A percentile compares a stretch with the other conserved stretches of the same genome.
phyloP scores from a whole-genome alignment of 2,113 vertebrate species.

The Bufo bufo region DNA sequence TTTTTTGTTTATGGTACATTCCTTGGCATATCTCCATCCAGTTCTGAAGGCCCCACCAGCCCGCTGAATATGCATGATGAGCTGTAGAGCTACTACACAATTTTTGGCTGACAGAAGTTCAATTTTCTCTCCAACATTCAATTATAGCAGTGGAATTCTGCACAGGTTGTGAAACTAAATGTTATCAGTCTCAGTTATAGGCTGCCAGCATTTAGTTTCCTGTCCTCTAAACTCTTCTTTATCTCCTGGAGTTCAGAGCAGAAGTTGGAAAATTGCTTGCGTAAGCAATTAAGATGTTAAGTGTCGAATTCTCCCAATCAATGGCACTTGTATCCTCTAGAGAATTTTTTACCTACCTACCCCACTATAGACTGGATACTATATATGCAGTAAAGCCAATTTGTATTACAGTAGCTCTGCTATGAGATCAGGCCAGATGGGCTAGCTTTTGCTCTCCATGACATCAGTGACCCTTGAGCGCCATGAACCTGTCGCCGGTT shows the following conservation, averaged over 20 bases:
- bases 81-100: background rate
- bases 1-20: slow-evolving; percentile 5
- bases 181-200: slow-evolving; percentile 18
- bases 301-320: background rate
- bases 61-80: slow-evolving; percentile 10
- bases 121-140: slow-evolving; percentile 31
- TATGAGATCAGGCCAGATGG: too few species aligned
- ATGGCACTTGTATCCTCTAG: background rate
- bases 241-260: background rate
- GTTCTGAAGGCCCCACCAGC: slow-evolving; percentile 11
- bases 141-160: background rate
- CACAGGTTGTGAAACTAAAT: slow-evolving; percentile 26
- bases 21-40: slow-evolving; percentile 17
- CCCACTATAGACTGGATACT: too few species aligned
- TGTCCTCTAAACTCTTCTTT: slow-evolving; percentile 20
- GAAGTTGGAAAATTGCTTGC: background rate
- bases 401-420: too few species aligned
- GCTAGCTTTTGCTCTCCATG: too few species aligned
- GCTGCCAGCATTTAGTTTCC: slow-evolving; percentile 11
- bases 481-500: too few species aligned
- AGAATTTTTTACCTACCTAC: too few species aligned
- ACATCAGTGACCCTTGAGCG: too few species aligned
- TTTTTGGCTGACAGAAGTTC: slow-evolving; percentile 28
- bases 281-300: background rate
- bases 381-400: too few species aligned